phyloP scores from a whole-genome alignment of 1,140 invertebrate species.

The Eueides isabella region DNA sequence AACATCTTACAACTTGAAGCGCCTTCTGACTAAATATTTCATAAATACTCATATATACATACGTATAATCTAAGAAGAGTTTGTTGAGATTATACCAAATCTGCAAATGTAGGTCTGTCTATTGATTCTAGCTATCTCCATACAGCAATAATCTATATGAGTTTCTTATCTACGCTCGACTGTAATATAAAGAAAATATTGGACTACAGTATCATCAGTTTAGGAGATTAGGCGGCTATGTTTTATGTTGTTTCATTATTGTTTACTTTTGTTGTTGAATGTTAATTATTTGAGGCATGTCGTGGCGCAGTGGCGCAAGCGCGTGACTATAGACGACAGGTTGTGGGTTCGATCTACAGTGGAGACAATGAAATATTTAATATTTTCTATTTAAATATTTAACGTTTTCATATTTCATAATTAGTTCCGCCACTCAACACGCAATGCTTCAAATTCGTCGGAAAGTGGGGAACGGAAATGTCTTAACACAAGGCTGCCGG shows the following conservation, averaged over 20 bases:
- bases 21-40: slow-evolving; percentile 26
- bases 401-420: too few relatives aligned
- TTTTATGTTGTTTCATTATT: slow-evolving; percentile 1
- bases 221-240: neutral
- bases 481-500: too few relatives aligned
- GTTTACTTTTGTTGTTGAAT: neutral
- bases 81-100: slow-evolving; percentile 67
- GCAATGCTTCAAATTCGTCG: too few relatives aligned
- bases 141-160: slow-evolving; percentile 50
- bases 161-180: neutral
- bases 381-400: too few relatives aligned
- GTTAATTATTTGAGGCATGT: too few relatives aligned
- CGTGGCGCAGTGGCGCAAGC: too few relatives aligned
- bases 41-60: slow-evolving; percentile 49
- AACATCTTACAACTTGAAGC: slow-evolving; percentile 11
- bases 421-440: too few relatives aligned
- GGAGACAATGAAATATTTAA: too few relatives aligned
- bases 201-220: neutral
- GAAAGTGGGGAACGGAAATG: too few relatives aligned
- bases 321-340: too few relatives aligned
- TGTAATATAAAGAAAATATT: slow-evolving; percentile 7
- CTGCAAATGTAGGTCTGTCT: slow-evolving; percentile 56
- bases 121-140: slow-evolving; percentile 59
- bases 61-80: slow-evolving; percentile 41
- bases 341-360: too few relatives aligned